phyloP scores from a whole-genome alignment of 2,797 vertebrate genomes.

The Channallabes apus region DNA sequence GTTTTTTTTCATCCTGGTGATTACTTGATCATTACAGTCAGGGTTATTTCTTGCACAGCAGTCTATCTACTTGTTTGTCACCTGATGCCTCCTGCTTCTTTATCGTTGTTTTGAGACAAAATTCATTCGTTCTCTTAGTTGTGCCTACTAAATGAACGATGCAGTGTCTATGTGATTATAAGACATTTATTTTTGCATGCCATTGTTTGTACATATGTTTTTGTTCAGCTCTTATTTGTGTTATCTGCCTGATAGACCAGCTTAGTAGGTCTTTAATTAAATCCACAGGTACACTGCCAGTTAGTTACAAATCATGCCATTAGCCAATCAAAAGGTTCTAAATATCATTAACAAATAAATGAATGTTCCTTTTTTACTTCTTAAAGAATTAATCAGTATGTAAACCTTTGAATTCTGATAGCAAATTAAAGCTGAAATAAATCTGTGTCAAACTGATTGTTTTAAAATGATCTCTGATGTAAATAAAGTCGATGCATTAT shows the following conservation, averaged over 20 bases:
- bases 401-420: neutral
- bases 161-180: no score
- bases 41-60: no score
- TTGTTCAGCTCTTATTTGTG: neutral
- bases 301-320: neutral
- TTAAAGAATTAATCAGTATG: neutral
- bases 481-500: neutral
- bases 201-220: neutral
- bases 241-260: neutral
- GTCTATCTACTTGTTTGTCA: no score
- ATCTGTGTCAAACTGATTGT: neutral
- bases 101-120: neutral
- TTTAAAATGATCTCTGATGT: neutral
- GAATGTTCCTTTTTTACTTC: neutral
- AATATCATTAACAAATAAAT: neutral
- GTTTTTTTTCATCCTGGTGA: neutral
- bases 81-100: neutral
- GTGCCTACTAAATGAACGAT: no score
- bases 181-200: neutral
- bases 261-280: neutral
- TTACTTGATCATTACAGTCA: neutral
- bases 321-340: neutral
- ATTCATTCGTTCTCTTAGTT: neutral
- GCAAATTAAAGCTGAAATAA: neutral
- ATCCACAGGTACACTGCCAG: neutral